phyloP scores from a whole-genome alignment of 2,888 invertebrate species.

The Pandemis corylana region DNA sequence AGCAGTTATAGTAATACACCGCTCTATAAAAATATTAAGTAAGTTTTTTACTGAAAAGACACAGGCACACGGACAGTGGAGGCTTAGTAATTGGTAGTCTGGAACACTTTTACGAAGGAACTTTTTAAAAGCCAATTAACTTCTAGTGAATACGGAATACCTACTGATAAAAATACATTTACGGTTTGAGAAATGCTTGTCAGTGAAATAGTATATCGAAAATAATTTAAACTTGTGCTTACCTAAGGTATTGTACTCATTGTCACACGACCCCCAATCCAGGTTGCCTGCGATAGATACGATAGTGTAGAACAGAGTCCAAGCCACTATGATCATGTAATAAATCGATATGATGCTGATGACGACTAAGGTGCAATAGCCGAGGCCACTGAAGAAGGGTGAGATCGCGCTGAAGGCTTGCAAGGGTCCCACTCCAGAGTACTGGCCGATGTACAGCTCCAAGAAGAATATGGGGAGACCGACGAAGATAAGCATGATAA shows the following conservation, averaged over 20 bases:
- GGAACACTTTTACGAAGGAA: no score
- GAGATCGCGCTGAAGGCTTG: constrained; percentile 86
- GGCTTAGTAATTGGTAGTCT: no score
- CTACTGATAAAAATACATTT: no score
- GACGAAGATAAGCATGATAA: constrained; percentile 89
- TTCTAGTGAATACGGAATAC: no score
- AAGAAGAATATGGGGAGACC: constrained; percentile 92
- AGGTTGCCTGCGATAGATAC: constrained; percentile 87
- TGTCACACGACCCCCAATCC: constrained; percentile 89
- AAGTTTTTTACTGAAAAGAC: no score
- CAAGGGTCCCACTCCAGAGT: constrained; percentile 89
- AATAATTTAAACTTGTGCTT: constrained; percentile 58
- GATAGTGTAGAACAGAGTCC: constrained; percentile 90
- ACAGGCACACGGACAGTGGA: no score
- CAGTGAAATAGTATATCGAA: no score
- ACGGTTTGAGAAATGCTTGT: no score
- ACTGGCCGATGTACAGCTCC: constrained; percentile 92
- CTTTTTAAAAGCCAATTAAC: no score
- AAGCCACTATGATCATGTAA: constrained; percentile 92
- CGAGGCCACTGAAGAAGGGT: constrained; percentile 86
- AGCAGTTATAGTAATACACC: no score
- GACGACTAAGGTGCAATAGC: constrained; percentile 88
- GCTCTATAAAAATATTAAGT: no score
- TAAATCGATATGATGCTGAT: constrained; percentile 90
- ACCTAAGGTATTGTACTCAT: constrained; percentile 86